phyloP scores from a whole-genome alignment of 2,888 invertebrate species.

The Heteromyza rotundicornis region DNA sequence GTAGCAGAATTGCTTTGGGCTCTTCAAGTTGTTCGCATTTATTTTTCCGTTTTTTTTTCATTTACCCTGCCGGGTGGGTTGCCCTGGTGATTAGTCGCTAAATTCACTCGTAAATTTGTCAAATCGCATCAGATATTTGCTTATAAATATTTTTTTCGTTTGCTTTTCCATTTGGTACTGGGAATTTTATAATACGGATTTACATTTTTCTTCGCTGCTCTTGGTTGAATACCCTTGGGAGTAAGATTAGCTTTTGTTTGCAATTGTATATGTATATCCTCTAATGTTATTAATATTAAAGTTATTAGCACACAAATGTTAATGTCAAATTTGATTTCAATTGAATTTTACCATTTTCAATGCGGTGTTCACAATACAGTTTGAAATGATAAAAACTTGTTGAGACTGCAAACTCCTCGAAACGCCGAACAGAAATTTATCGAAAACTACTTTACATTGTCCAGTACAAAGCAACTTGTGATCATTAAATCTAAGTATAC shows the following conservation, averaged over 20 bases:
- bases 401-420: too few species aligned
- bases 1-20: background rate
- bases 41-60: background rate
- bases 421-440: too few species aligned
- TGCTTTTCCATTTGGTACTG: slow-evolving; percentile 25
- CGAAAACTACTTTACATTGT: too few species aligned
- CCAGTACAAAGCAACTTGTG: too few species aligned
- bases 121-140: slow-evolving; percentile 42
- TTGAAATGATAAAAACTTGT: too few species aligned
- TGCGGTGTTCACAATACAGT: too few species aligned
- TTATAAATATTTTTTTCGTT: slow-evolving; percentile 19
- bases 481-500: too few species aligned
- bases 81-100: slow-evolving; percentile 48
- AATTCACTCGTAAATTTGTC: slow-evolving; percentile 52
- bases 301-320: slow-evolving; percentile 16
- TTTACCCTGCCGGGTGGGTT: slow-evolving; percentile 32
- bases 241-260: slow-evolving; percentile 2
- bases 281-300: background rate
- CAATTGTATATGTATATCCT: background rate
- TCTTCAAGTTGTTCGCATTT: background rate
- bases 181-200: too few species aligned
- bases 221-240: slow-evolving; percentile 33
- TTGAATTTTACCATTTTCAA: too few species aligned
- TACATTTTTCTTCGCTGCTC: slow-evolving; percentile 29
- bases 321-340: slow-evolving; percentile 15